Base-by-base conservation (phyloP, 1,140 invertebrate genomes). In the Polyergus mexicanus region DNA sequence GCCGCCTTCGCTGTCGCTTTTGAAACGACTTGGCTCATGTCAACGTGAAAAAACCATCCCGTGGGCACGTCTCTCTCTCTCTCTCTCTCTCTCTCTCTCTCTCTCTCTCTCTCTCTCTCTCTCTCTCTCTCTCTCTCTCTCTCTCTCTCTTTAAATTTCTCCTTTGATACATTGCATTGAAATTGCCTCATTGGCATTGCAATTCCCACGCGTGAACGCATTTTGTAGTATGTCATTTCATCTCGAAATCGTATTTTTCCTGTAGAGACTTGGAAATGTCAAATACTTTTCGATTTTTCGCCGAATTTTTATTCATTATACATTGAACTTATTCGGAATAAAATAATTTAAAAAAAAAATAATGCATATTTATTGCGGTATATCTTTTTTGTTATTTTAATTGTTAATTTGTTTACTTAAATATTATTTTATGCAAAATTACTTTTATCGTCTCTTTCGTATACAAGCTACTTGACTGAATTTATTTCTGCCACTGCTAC, bases 111-210 rank as follows among this genome's bases (percentile, higher is more conserved):
- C 19, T 22, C 51, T 76, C 16, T 41, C 19, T 22, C 51, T 76
- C 16, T 41, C 19, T 22, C 51, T 76, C 16, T 41, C 19, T 22
- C 51, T 76, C 16, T 41, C 19, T 22, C 51, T 76, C 16, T 41
- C 19, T 22, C 51, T 76, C 16, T 41, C 19, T n/a, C n/a, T n/a
- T n/a, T n/a, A n/a, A n/a, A n/a, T 22, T 63, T 76, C 16, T 41
- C 19, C 25, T 83, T 47, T 22, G 51, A 71, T 81, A 69, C 16
- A 25, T 28, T 11, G n/a, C 13, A 77, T 65, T 22, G 74, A 62
- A 83, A 83, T 74, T 83, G n/a, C 41, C 13, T 58, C 11, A 71
- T 75, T 75, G 71, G n/a, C 32, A n/a, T 60, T 32, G 51, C 16
- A 28, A 69, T 8, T 32, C 35, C 56, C 16, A 44, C 47, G 32